Conservation (phyloP, 30 jellyfish, hydroid and myxozoan genomes). For the Hydractinia symbiolongicarpus region DNA sequence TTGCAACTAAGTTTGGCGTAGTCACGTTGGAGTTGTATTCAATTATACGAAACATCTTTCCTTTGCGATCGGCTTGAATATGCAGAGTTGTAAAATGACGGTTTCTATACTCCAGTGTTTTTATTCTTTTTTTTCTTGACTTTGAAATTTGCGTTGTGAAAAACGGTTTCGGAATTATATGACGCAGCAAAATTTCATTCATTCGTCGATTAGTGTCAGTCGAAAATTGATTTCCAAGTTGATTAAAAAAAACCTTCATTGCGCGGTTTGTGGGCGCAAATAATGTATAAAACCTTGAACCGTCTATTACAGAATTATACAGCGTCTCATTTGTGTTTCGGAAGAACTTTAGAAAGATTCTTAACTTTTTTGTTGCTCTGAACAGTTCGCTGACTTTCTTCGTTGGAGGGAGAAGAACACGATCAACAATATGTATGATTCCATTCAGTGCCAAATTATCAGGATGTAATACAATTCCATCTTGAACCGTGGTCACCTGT, state of each 20-base stretch:
- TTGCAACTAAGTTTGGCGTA: background rate
- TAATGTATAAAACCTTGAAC: background rate
- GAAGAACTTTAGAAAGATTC: background rate
- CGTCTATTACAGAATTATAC: background rate
- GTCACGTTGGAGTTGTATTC: slow-evolving; percentile 2
- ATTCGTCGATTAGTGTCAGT: background rate
- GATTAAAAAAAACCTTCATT: background rate
- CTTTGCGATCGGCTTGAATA: background rate
- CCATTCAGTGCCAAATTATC: slow-evolving; percentile 30
- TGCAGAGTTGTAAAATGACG: background rate
- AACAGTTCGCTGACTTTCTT: slow-evolving; percentile 4
- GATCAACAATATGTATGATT: slow-evolving; percentile 11
- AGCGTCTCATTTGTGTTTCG: background rate
- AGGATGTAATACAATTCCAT: background rate
- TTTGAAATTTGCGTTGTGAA: background rate
- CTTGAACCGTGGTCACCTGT: slow-evolving; percentile 32
- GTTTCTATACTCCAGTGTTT: background rate
- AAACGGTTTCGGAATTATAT: background rate
- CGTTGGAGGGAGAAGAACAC: slow-evolving; percentile 18
- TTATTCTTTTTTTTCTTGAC: background rate
- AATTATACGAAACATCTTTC: background rate
- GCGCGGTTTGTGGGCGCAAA: slow-evolving; percentile 33
- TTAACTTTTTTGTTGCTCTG: background rate
- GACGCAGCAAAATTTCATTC: background rate
- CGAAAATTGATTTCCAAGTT: background rate